phyloP scores from a whole-genome alignment of 2,888 invertebrate genomes.

The Buathra laborator region DNA sequence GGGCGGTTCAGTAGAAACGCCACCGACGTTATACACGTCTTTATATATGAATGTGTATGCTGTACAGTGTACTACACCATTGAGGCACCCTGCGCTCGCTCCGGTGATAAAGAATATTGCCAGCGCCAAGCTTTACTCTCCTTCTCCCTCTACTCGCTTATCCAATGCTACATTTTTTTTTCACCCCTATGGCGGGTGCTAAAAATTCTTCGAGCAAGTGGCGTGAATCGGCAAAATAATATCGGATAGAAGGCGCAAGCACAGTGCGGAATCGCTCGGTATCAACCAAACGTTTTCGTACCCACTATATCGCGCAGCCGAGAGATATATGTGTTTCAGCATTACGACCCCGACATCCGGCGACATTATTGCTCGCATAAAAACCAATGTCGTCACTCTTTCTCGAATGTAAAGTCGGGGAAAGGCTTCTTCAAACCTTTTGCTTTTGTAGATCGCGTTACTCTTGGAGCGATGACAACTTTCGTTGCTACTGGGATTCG shows the following conservation, averaged over 20 bases:
- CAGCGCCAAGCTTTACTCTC: slow-evolving; percentile 23
- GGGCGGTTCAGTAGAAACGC: slow-evolving; percentile 47
- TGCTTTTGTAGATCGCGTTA: too few relatives aligned
- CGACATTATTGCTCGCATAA: slow-evolving; percentile 78
- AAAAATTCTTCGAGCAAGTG: slow-evolving; percentile 54
- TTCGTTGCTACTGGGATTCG: too few relatives aligned
- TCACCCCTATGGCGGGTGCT: slow-evolving; percentile 41
- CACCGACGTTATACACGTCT: slow-evolving; percentile 22
- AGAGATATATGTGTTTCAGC: not conserved
- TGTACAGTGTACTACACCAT: slow-evolving; percentile 12
- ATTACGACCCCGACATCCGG: slow-evolving; percentile 71
- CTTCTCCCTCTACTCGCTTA: slow-evolving; percentile 18
- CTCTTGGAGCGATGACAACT: too few relatives aligned
- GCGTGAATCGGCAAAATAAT: slow-evolving; percentile 73
- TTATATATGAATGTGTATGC: slow-evolving; percentile 12
- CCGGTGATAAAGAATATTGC: slow-evolving; percentile 70
- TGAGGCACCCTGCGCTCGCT: slow-evolving; percentile 13
- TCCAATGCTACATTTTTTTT: slow-evolving; percentile 28
- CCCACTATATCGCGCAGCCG: not conserved
- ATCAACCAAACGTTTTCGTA: slow-evolving; percentile 32
- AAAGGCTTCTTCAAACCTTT: slow-evolving; percentile 32
- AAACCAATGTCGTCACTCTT: slow-evolving; percentile 77
- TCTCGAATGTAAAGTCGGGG: slow-evolving; percentile 33
- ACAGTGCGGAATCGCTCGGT: not conserved
- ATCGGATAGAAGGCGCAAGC: slow-evolving; percentile 31